Evolutionary conservation across 2,113 vertebrate genomes (phyloP).

Genomic region (Cranoglanis bouderius): DNA sequence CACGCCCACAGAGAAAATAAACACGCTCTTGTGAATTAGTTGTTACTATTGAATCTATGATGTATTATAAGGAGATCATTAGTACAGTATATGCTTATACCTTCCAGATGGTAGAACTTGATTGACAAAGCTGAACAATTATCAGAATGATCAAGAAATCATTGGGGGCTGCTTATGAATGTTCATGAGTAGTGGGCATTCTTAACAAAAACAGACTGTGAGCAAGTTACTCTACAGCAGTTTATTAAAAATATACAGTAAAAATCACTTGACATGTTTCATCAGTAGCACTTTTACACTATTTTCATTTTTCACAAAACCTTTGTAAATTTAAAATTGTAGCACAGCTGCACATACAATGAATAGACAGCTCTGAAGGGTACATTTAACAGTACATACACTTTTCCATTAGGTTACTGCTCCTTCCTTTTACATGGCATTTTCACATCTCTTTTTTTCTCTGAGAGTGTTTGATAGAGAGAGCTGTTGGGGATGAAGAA

Average conservation of each 20-base stretch:
- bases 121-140: not conserved
- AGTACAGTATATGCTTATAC: not conserved
- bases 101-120: not conserved
- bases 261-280: not conserved
- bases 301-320: not conserved
- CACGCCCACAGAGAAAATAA: too few relatives aligned
- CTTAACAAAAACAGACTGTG: not conserved
- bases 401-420: not conserved
- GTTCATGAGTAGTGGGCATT: not conserved
- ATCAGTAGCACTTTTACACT: not conserved
- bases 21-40: not conserved
- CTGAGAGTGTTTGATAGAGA: slow-evolving; percentile 22
- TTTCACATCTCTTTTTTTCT: slow-evolving; percentile 52
- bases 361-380: not conserved
- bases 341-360: not conserved
- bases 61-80: not conserved
- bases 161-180: not conserved
- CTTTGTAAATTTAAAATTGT: not conserved
- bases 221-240: not conserved
- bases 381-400: not conserved
- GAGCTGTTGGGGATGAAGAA: slow-evolving; percentile 37
- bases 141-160: not conserved
- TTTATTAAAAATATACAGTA: not conserved
- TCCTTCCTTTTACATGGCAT: slow-evolving; percentile 24
- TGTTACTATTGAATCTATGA: not conserved